Percentiles rank a stretch among this genome's conserved stretches.
These are phyloP conservation scores for Trichogramma evanescens DNA, from an alignment of 2,888 invertebrate genomes.

Conservation along the genomic window DNA sequence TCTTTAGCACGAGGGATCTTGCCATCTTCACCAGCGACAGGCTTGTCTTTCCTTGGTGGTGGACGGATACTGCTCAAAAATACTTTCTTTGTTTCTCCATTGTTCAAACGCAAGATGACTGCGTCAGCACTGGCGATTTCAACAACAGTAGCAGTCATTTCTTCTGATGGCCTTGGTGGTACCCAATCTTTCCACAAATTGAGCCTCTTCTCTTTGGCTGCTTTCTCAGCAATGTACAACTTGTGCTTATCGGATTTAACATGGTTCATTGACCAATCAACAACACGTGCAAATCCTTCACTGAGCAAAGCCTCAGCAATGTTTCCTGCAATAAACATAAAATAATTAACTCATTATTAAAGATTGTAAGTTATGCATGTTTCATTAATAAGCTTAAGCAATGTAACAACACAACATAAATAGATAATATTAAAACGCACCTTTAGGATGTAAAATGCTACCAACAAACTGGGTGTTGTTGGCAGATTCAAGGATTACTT, in stretches of 20 bases:
- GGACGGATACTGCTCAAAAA: constrained; percentile 94
- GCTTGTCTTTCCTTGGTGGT: constrained; percentile 71
- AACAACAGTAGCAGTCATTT: constrained; percentile 73
- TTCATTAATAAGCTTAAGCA: background rate
- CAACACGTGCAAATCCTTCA: constrained; percentile 90
- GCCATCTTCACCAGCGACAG: constrained; percentile 58
- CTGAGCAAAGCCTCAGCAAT: constrained; percentile 87
- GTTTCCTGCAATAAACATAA: constrained; percentile 52
- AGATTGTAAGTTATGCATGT: background rate
- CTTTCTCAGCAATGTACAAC: constrained; percentile 74
- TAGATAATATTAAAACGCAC: constrained; percentile 33
- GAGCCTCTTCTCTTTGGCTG: constrained; percentile 78
- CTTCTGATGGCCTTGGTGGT: constrained; percentile 66
- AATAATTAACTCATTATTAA: background rate
- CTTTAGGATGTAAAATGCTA: constrained; percentile 82
- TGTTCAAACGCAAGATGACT: constrained; percentile 72
- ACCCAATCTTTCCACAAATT: constrained; percentile 90
- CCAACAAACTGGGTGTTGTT: constrained; percentile 93
- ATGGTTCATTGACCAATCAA: constrained; percentile 85
- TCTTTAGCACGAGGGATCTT: constrained; percentile 67
- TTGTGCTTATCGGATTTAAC: constrained; percentile 75
- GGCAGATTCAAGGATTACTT: constrained; percentile 83
- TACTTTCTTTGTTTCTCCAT: constrained; percentile 78
- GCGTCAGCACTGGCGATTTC: constrained; percentile 95
- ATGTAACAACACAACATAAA: background rate